Conservation (phyloP, 2,113 vertebrate genomes). For the Notarius lentiginosus region DNA sequence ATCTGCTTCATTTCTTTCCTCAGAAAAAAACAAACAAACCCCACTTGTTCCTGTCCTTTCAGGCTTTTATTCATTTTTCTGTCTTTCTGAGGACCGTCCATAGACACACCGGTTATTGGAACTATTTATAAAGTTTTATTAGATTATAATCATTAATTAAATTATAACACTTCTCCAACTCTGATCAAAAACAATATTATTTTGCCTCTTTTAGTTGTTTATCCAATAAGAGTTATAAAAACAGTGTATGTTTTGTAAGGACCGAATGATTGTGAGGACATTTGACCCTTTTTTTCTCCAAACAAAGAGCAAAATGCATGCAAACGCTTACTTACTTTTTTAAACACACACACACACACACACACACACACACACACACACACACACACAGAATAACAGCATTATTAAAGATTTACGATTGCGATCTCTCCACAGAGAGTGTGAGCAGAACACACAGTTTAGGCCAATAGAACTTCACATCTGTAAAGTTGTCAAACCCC, state of each 20-base stretch:
- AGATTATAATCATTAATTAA: neutral
- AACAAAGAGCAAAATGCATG: neutral
- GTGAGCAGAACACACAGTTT: neutral
- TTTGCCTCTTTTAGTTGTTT: neutral
- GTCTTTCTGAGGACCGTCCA: neutral
- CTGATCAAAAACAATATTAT: neutral
- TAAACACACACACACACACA: neutral
- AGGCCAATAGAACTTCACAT: neutral
- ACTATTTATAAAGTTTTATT: neutral
- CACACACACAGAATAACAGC: constrained; percentile 18
- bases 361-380: neutral
- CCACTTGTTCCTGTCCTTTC: neutral
- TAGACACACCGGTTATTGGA: neutral
- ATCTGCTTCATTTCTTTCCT: neutral
- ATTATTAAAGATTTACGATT: constrained; percentile 38
- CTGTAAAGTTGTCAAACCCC: too few species aligned
- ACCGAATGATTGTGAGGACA: neutral
- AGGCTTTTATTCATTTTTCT: neutral
- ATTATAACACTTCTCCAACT: neutral
- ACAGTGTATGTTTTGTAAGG: neutral
- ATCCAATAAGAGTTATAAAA: neutral
- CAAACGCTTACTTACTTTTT: neutral
- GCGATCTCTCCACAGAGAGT: neutral
- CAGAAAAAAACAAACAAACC: neutral
- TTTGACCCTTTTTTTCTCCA: neutral